phyloP scores from a whole-genome alignment of 2,888 invertebrate species.

The Synergus laeviventris region DNA sequence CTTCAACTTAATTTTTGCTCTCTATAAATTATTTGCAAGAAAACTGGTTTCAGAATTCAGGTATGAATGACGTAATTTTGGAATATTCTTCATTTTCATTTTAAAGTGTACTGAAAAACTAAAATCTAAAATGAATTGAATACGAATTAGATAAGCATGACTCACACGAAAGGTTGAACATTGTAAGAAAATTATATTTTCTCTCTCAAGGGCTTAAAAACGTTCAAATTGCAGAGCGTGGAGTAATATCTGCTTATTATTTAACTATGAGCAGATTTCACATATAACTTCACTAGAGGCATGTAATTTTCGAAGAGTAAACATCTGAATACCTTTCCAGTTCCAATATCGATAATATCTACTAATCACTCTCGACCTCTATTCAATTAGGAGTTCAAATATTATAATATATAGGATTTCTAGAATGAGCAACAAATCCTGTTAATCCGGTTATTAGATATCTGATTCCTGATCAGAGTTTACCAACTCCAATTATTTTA shows the following conservation, averaged over 20 bases:
- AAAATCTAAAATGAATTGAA: neutral
- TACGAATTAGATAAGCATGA: neutral
- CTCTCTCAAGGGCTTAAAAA: neutral
- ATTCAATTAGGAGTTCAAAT: conserved; percentile 12
- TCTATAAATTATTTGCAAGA: conserved; percentile 25
- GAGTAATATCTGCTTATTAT: conserved; percentile 34
- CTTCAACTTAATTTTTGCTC: conserved; percentile 17
- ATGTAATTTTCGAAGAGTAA: conserved; percentile 24
- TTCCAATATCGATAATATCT: conserved; percentile 16
- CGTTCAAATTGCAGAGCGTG: conserved; percentile 19
- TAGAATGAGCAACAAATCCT: neutral
- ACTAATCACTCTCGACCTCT: conserved; percentile 17
- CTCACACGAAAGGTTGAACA: neutral
- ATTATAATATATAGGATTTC: conserved; percentile 16
- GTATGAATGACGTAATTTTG: neutral
- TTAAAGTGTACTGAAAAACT: neutral
- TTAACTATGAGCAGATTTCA: conserved; percentile 8
- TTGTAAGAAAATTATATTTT: conserved; percentile 17
- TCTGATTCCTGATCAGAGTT: neutral
- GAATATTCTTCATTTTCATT: neutral
- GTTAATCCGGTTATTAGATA: conserved; percentile 12
- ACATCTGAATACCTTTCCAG: conserved; percentile 21
- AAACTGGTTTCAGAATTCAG: neutral
- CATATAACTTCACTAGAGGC: conserved; percentile 14
- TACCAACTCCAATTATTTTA: neutral